Evolutionary conservation across 2,797 vertebrate species (phyloP).

Genomic region (Danio albolineatus): DNA sequence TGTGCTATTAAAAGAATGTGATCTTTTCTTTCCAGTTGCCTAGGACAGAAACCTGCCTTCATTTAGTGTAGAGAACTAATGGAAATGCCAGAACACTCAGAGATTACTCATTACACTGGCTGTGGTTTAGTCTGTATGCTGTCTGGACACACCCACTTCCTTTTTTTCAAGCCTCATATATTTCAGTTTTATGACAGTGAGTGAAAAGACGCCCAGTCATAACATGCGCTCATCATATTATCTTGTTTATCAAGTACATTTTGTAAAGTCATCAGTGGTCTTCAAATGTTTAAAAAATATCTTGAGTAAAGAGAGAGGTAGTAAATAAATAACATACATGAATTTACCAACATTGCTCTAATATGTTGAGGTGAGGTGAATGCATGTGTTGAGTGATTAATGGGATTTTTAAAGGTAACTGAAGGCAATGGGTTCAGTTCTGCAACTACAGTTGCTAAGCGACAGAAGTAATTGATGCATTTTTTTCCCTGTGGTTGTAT

Average conservation of each 20-base stretch:
- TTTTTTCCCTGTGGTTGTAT: background rate
- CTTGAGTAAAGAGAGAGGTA: background rate
- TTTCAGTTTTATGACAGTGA: background rate
- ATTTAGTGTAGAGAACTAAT: background rate
- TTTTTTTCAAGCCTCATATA: background rate
- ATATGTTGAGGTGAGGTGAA: background rate
- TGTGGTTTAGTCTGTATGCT: background rate
- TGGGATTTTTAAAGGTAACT: conserved; percentile 40
- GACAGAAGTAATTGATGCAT: conserved; percentile 50
- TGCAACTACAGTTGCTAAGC: conserved; percentile 53
- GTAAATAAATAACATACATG: background rate
- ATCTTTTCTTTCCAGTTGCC: background rate
- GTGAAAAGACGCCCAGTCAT: background rate
- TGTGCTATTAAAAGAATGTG: background rate
- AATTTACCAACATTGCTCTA: background rate
- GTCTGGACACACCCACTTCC: conserved; percentile 15
- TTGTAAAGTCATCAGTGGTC: background rate
- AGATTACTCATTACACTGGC: conserved; percentile 8
- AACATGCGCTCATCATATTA: conserved; percentile 1
- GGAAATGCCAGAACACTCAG: background rate
- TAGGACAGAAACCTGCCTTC: background rate
- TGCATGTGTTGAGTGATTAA: conserved; percentile 29
- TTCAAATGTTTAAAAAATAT: background rate
- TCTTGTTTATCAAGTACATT: background rate
- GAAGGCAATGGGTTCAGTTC: conserved; percentile 35